A percentile compares a stretch with the other conserved stretches of the same genome.
These are phyloP conservation scores for Apis laboriosa DNA, from an alignment of 1,140 invertebrate genomes.

Conservation along the genomic window DNA sequence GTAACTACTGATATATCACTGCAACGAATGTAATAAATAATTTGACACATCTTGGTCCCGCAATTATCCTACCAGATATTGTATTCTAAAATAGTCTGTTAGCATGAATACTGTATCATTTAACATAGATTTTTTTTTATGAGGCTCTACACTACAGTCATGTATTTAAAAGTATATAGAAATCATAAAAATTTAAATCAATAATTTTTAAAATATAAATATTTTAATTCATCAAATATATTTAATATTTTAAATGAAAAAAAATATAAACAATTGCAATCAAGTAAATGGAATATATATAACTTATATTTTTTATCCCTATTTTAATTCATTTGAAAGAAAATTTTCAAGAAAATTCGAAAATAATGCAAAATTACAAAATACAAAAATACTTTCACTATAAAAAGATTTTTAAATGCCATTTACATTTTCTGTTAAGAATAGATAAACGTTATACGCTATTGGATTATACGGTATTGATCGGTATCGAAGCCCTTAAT, in stretches of 20 bases:
- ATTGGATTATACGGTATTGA: constrained; percentile 50
- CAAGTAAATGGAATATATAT: too few species aligned
- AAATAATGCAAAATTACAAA: not conserved
- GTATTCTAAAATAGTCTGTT: not conserved
- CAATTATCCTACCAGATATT: not conserved
- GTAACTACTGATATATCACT: not conserved
- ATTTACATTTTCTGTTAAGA: not conserved
- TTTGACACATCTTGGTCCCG: not conserved
- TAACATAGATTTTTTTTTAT: not conserved
- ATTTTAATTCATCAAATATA: too few species aligned
- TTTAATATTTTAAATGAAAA: too few species aligned
- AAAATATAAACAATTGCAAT: too few species aligned
- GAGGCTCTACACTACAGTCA: not conserved
- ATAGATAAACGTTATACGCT: constrained; percentile 37
- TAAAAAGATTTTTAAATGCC: not conserved
- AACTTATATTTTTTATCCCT: too few species aligned
- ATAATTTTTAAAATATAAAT: too few species aligned
- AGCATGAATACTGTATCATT: not conserved
- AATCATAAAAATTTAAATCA: not conserved
- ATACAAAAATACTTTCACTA: too few species aligned
- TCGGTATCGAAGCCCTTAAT: constrained; percentile 53
- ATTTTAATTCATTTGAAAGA: too few species aligned
- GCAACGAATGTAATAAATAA: constrained; percentile 22
- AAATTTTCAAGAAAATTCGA: not conserved
- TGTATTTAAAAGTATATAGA: not conserved